Evolutionary conservation across 2,113 vertebrate species (phyloP).

Genomic region (Talpa occidentalis): DNA sequence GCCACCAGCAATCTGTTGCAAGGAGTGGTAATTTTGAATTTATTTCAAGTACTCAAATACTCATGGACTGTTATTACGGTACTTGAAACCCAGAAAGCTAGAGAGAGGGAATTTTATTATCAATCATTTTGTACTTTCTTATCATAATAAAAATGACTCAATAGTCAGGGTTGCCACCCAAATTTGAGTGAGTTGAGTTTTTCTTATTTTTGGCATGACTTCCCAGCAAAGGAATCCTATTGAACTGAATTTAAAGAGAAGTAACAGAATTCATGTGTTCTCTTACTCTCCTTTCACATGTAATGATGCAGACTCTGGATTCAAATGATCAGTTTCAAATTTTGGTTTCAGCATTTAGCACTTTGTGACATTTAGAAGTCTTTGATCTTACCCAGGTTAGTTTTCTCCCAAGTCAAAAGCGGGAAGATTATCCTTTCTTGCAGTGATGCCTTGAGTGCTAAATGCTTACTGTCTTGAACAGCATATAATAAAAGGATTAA

Average conservation of each 20-base stretch:
- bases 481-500: not conserved
- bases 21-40: not conserved
- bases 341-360: not conserved
- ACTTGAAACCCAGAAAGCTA: not conserved
- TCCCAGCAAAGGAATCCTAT: not conserved
- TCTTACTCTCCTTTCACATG: not conserved
- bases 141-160: conserved; percentile 15
- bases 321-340: not conserved
- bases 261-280: not conserved
- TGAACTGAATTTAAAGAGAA: not conserved
- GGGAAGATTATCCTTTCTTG: not conserved
- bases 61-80: not conserved
- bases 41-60: not conserved
- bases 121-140: conserved; percentile 52
- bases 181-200: not conserved
- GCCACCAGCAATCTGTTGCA: not conserved
- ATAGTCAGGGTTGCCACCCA: not conserved
- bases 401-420: not conserved
- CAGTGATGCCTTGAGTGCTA: not conserved
- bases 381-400: not conserved
- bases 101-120: not conserved
- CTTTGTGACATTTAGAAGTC: not conserved
- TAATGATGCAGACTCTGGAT: not conserved
- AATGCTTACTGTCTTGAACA: not conserved
- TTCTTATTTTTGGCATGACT: not conserved